These are phyloP conservation scores for Vultur gryphus DNA, from an alignment of 2,797 vertebrate species.

Conservation along the genomic window DNA sequence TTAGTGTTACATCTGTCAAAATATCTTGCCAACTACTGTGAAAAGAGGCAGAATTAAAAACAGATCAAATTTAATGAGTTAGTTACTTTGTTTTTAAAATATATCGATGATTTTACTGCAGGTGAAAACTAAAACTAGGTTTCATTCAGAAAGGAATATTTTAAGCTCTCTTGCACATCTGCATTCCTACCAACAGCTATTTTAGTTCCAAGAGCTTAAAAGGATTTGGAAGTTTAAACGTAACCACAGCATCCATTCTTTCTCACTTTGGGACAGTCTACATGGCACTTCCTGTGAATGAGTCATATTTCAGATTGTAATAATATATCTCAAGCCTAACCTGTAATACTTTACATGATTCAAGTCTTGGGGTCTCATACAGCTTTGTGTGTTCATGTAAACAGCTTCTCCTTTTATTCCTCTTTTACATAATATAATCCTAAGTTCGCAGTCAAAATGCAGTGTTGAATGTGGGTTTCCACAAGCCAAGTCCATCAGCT, in stretches of 20 bases:
- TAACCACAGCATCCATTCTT: neutral
- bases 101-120: neutral
- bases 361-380: neutral
- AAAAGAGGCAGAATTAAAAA: neutral
- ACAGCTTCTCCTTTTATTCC: neutral
- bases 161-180: neutral
- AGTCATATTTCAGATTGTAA: neutral
- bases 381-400: neutral
- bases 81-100: slow-evolving; percentile 3
- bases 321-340: neutral
- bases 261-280: neutral
- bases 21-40: neutral
- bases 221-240: neutral
- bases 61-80: neutral
- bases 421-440: neutral
- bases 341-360: neutral
- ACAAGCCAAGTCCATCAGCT: neutral
- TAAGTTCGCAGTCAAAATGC: neutral
- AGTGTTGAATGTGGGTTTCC: neutral
- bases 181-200: neutral
- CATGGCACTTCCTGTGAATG: neutral
- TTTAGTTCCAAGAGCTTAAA: neutral
- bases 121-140: neutral
- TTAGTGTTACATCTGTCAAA: slow-evolving; percentile 26
- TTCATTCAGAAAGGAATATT: neutral